Evolutionary conservation across 2,113 vertebrate species (phyloP).

Genomic region (Anseranas semipalmata): DNA sequence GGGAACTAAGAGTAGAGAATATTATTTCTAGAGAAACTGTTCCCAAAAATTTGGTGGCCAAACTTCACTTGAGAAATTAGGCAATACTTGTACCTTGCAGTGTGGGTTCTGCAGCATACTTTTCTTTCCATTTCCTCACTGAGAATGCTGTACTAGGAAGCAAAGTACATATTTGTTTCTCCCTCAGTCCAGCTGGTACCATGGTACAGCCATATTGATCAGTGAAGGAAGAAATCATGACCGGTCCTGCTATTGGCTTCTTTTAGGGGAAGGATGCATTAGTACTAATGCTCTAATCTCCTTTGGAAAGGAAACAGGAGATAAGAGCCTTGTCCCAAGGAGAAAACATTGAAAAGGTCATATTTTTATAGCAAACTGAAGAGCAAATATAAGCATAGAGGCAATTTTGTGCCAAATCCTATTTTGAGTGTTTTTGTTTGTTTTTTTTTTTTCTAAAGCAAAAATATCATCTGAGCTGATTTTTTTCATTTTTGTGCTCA

Average conservation of each 20-base stretch:
- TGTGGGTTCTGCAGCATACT: neutral
- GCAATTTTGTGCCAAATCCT: constrained; percentile 36
- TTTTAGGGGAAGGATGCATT: neutral
- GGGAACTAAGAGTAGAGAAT: neutral
- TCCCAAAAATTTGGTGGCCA: neutral
- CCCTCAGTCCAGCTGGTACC: neutral
- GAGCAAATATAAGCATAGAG: constrained; percentile 23
- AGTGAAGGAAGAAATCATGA: neutral
- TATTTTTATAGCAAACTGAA: constrained; percentile 47
- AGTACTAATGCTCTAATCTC: constrained; percentile 10
- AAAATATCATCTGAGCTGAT: neutral
- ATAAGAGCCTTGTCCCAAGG: constrained; percentile 25
- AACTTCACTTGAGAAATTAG: neutral
- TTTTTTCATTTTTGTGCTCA: constrained; percentile 36
- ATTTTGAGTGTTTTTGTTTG: constrained; percentile 29
- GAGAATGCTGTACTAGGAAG: neutral
- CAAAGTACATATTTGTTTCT: neutral
- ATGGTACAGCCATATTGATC: neutral
- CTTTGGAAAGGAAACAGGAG: constrained; percentile 11
- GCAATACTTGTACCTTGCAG: neutral
- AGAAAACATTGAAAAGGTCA: constrained; percentile 61
- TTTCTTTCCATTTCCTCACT: neutral
- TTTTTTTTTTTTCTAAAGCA: constrained; percentile 30
- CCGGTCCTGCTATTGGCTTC: neutral
- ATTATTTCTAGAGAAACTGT: neutral